Evolutionary conservation across 2,888 invertebrate species (phyloP), one percentile per base, ranked within the genome.

Genomic region (Cryptops parisi): DNA sequence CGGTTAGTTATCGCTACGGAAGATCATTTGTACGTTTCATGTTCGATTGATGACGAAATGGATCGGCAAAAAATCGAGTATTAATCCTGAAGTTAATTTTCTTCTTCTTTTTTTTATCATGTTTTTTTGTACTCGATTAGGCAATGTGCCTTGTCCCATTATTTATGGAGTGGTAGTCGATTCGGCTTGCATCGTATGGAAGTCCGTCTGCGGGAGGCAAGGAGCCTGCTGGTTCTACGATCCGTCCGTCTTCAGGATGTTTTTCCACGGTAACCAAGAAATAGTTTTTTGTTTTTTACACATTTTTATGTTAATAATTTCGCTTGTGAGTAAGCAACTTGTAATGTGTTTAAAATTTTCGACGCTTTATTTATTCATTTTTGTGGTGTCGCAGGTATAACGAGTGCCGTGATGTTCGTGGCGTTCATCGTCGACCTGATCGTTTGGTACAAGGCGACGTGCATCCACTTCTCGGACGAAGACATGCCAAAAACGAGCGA

Each of bases 101-200:
- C n/a, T n/a, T n/a, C n/a, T n/a, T n/a, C n/a, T n/a, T n/a, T n/a
- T n/a, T n/a, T n/a, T n/a, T n/a, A n/a, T n/a, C n/a, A n/a, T n/a
- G n/a, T n/a, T n/a, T n/a, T n/a, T n/a, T n/a, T n/a, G n/a, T n/a
- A n/a, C n/a, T n/a, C n/a, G n/a, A n/a, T n/a, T 61, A 76, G 76
- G 88, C 61, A 91, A 90, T 71, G 89, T 91, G 65, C 91, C 90
- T 62, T 91, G 91, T 70, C 89, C 90, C n/a, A 87, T 90, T 62
- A 80, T 91, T 61, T 91, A 91, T 70, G 91, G 90, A 56, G 84
- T 86, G 43, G 86, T 90, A 3, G 84, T 91, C 53, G 91, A 91
- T 74, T 87, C 86, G 1, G 87, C 90, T 3, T 91, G 91, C 68
- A 76, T 88, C 27, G 80, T 88, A 61, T 86, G 90, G 76, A 87